A percentile compares a stretch with the other conserved stretches of the same genome.
phyloP scores from a whole-genome alignment of 2,888 invertebrate species.

The Volucella zonaria region DNA sequence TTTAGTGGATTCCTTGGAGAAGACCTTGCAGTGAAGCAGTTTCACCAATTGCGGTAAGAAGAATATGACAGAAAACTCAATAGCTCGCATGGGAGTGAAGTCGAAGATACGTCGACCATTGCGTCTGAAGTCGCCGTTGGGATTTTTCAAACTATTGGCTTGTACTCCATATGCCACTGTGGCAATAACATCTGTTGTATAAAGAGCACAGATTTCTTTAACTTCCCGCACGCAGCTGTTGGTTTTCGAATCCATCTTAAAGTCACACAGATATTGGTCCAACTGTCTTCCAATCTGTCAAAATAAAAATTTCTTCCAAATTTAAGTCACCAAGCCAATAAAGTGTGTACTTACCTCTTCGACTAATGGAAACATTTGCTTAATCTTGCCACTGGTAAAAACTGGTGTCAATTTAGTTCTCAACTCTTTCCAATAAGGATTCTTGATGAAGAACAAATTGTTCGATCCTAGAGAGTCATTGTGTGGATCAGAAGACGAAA shows the following conservation, averaged over 20 bases:
- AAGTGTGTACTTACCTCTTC: constrained; percentile 78
- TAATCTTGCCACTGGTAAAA: constrained; percentile 82
- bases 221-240: constrained; percentile 76
- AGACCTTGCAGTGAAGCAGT: constrained; percentile 77
- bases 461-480: constrained; percentile 81
- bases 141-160: constrained; percentile 79
- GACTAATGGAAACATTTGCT: constrained; percentile 81
- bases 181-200: constrained; percentile 80
- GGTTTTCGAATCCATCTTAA: constrained; percentile 21
- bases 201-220: constrained; percentile 78
- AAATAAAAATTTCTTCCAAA: neutral
- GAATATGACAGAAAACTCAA: constrained; percentile 79
- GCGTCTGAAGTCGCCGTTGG: constrained; percentile 78
- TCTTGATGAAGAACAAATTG: constrained; percentile 82
- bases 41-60: constrained; percentile 79
- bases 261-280: constrained; percentile 75
- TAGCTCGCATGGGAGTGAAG: constrained; percentile 75
- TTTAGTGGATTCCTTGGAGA: constrained; percentile 76
- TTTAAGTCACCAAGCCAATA: no score
- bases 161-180: constrained; percentile 80
- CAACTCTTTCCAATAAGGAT: constrained; percentile 82
- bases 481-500: constrained; percentile 77
- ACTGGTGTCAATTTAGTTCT: constrained; percentile 83
- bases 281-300: constrained; percentile 77
- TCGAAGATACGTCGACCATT: constrained; percentile 77